Base-by-base conservation (phyloP, 2,888 invertebrate genomes). In the Campoplex nolae region DNA sequence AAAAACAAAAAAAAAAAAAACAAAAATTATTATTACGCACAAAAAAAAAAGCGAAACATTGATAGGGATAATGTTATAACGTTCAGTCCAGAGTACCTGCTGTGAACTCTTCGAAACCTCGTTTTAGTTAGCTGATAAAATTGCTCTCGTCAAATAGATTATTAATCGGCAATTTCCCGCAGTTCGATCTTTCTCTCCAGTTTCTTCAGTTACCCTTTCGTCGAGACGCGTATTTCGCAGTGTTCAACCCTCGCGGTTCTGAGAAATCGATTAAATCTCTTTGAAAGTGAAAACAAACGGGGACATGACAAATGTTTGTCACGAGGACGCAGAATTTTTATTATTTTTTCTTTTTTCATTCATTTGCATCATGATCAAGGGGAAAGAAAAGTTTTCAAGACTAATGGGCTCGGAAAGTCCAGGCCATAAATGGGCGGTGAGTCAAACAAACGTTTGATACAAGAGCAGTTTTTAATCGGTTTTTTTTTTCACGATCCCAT, bases 101-200 rank as follows among this genome's bases (percentile, higher is more conserved):
- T 87, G 51, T 23, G 23, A 91, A 92, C 90, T 92, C 89, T 84
- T 84, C 73, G 86, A 90, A 90, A 56, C 56, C 88, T 92, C 91
- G 89, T 91, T 91, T 92, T 89, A 90, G 90, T 90, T 90, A 88
- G 56, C 88, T 84, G 77, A 51, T 28, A 88, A 90, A 91, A 91
- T 92, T 91, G 91, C 91, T 90, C 88, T 90, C 88, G 88, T 89
- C 90, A 88, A 89, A 91, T 92, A 89, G 90, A 92, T 91, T 91
- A 92, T 92, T 91, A 90, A 92, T 89, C 89, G 88, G 76, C 88
- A 89, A 90, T 89, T 90, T 89, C 88, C 90, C 77, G 70, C 38
- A 54, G 45, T 76, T 74, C 65, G 54, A 56, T 78, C 58, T 75
- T 76, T 48, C 45, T 82, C 71, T 65, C 42, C 23, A n/a, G 32